Conservation (phyloP, 2,113 vertebrate genomes). For the Phoxinus phoxinus region DNA sequence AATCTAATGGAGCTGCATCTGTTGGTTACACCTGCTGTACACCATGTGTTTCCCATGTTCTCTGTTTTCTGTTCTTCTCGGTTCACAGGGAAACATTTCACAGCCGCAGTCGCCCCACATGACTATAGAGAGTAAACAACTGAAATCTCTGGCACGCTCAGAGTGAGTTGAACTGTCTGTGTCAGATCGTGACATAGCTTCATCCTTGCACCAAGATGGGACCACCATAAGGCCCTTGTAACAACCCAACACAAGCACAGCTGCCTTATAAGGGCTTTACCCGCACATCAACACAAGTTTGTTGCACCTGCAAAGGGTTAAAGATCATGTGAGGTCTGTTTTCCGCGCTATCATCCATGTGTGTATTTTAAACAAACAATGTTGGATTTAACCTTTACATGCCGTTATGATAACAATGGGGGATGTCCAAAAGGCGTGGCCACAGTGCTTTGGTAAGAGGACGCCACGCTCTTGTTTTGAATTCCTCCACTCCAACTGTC, state of each 20-base stretch:
- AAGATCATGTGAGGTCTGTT: slow-evolving; percentile 51
- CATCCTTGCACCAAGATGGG: neutral
- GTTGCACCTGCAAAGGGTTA: slow-evolving; percentile 49
- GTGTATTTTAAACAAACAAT: slow-evolving; percentile 62
- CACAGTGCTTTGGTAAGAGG: neutral
- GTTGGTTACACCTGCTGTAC: slow-evolving; percentile 52
- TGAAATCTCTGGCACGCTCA: neutral
- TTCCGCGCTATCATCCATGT: slow-evolving; percentile 48
- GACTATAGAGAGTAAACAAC: neutral
- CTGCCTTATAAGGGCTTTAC: slow-evolving; percentile 6
- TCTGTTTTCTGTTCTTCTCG: neutral
- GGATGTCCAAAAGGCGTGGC: neutral
- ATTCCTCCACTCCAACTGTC: slow-evolving; percentile 62
- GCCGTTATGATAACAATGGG: slow-evolving; percentile 60
- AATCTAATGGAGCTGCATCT: slow-evolving; percentile 43
- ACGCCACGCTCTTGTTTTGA: slow-evolving; percentile 57
- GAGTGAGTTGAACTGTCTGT: neutral
- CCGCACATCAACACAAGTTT: neutral
- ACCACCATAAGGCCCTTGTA: neutral
- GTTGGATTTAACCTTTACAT: slow-evolving; percentile 52
- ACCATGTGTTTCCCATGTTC: slow-evolving; percentile 4
- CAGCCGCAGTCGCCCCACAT: neutral
- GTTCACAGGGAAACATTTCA: neutral
- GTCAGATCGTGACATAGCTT: neutral
- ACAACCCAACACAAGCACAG: slow-evolving; percentile 43